Percentiles rank a stretch among this genome's conserved stretches.
phyloP scores from a whole-genome alignment of 2,113 vertebrate genomes.

The Gambusia affinis region DNA sequence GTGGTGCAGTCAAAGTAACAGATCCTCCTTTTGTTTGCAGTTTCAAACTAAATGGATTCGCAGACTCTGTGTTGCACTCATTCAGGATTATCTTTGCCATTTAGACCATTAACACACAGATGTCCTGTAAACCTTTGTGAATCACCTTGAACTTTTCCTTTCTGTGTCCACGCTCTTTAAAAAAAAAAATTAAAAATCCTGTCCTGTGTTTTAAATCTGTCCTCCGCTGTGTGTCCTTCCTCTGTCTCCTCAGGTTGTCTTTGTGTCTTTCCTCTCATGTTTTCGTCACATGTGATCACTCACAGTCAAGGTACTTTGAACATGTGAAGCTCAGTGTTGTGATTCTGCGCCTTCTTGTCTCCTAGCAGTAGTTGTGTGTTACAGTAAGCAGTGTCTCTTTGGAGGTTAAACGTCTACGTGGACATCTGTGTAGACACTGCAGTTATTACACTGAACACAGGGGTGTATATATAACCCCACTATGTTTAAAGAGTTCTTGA shows the following conservation, averaged over 20 bases:
- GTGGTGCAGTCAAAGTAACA: background rate
- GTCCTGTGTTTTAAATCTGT: constrained; percentile 4
- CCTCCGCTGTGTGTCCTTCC: background rate
- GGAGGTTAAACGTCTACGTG: background rate
- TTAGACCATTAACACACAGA: background rate
- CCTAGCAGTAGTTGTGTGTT: background rate
- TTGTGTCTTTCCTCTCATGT: constrained; percentile 1
- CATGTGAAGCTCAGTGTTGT: background rate
- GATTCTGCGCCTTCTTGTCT: background rate
- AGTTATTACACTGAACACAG: background rate
- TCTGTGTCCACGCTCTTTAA: background rate
- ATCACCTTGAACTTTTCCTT: background rate
- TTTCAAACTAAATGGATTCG: background rate
- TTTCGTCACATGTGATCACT: constrained; percentile 8
- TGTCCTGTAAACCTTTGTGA: background rate
- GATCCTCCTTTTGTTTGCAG: background rate
- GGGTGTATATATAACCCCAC: too few species aligned
- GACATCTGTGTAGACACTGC: background rate
- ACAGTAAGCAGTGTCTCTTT: background rate
- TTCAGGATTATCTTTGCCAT: background rate
- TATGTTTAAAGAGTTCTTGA: background rate
- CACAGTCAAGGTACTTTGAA: background rate
- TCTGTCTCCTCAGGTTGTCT: constrained; percentile 2
- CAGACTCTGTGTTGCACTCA: background rate
- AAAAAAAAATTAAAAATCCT: background rate